Evolutionary conservation across 1,140 invertebrate genomes (phyloP).

Genomic region (Leptinotarsa texana): DNA sequence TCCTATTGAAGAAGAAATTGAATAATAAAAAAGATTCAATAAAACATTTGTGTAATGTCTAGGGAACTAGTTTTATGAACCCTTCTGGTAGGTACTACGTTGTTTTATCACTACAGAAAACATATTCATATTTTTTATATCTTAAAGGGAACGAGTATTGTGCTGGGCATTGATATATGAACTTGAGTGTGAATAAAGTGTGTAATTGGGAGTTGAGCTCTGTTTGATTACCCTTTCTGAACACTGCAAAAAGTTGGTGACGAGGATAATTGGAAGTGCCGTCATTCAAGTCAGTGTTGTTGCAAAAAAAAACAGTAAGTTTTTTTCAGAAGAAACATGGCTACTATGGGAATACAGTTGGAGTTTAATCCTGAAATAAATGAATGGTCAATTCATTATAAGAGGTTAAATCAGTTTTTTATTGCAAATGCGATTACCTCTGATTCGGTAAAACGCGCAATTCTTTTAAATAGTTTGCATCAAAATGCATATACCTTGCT

Average conservation of each 20-base stretch:
- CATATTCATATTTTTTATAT: no score
- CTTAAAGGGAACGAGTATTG: no score
- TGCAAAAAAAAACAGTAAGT: neutral
- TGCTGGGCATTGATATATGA: no score
- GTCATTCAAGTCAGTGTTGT: neutral
- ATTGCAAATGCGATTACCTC: neutral
- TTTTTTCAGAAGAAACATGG: neutral
- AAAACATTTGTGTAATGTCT: no score
- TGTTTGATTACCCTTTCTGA: no score
- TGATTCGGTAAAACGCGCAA: neutral
- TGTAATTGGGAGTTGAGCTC: no score
- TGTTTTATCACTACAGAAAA: no score
- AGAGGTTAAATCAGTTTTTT: slow-evolving; percentile 1
- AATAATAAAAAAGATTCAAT: no score
- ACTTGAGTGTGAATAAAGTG: no score
- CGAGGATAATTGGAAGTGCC: neutral
- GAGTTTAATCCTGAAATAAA: slow-evolving; percentile 1
- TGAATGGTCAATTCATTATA: slow-evolving; percentile 6
- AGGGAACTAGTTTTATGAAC: no score
- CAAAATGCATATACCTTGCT: slow-evolving; percentile 1
- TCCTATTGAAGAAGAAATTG: no score
- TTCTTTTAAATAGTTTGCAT: slow-evolving; percentile 1
- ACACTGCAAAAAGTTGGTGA: neutral
- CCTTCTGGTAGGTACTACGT: no score
- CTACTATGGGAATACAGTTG: neutral